Conservation (phyloP, 1,140 invertebrate genomes). For the Drosophila eugracilis region DNA sequence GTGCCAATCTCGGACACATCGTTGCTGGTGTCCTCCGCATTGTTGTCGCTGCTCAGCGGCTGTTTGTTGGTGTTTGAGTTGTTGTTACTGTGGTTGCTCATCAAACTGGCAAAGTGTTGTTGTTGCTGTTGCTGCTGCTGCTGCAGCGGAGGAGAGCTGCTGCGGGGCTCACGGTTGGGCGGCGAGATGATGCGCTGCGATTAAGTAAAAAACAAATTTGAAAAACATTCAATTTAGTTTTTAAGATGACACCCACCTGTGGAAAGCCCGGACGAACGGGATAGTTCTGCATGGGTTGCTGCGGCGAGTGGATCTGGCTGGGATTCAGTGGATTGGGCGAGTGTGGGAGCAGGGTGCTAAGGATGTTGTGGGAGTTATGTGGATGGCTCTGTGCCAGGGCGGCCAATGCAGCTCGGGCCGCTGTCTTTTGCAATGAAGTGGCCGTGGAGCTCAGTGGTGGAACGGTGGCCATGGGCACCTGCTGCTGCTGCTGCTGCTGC, state of each 20-base stretch:
- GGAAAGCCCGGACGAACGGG: constrained; percentile 90
- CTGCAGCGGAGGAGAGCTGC: constrained; percentile 55
- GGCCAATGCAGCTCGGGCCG: constrained; percentile 54
- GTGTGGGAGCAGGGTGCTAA: constrained; percentile 11
- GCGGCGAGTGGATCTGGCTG: constrained; percentile 56
- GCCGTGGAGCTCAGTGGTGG: constrained; percentile 42
- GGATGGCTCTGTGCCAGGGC: constrained; percentile 51
- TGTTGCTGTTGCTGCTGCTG: constrained; percentile 45
- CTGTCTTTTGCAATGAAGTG: constrained; percentile 60
- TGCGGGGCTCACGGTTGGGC: constrained; percentile 64
- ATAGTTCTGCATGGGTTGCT: constrained; percentile 83
- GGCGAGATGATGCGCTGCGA: constrained; percentile 77
- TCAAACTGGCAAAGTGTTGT: constrained; percentile 42
- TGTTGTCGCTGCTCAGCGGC: constrained; percentile 67
- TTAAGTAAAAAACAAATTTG: background rate
- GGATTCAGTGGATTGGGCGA: constrained; percentile 11
- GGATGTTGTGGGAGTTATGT: constrained; percentile 11
- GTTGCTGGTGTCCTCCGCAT: constrained; percentile 83
- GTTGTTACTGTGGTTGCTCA: constrained; percentile 59
- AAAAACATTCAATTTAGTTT: background rate
- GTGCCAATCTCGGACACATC: constrained; percentile 84
- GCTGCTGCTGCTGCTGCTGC: constrained; percentile 37
- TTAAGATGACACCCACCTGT: constrained; percentile 85
- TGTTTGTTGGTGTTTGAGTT: constrained; percentile 51
- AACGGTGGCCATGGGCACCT: constrained; percentile 86